phyloP scores from a whole-genome alignment of 2,888 invertebrate species.

The Dasypolia templi region DNA sequence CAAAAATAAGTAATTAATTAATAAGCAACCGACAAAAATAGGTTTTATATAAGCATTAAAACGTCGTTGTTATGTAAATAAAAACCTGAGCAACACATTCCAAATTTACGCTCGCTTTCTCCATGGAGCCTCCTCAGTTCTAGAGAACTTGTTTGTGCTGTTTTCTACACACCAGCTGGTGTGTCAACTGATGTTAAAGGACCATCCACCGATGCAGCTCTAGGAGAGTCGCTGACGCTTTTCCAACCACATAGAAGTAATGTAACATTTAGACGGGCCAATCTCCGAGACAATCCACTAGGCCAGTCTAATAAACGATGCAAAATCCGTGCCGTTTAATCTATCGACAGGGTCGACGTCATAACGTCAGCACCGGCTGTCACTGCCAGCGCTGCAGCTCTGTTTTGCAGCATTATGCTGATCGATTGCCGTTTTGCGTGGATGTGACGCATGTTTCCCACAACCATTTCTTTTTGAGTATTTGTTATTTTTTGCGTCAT shows the following conservation, averaged over 20 bases:
- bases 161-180: not conserved
- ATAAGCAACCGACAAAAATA: slow-evolving; percentile 7
- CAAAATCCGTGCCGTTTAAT: too few species aligned
- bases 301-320: too few species aligned
- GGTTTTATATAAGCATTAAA: slow-evolving; percentile 13
- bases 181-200: not conserved
- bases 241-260: not conserved
- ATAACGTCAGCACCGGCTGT: too few species aligned
- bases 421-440: too few species aligned
- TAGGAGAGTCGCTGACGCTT: not conserved
- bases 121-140: slow-evolving; percentile 1
- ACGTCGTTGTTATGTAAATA: slow-evolving; percentile 44
- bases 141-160: slow-evolving; percentile 1
- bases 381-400: too few species aligned
- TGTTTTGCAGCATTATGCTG: too few species aligned
- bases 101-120: slow-evolving; percentile 37
- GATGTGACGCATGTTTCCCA: too few species aligned
- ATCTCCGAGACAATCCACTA: too few species aligned
- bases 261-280: too few species aligned
- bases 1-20: slow-evolving; percentile 19
- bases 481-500: too few species aligned
- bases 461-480: too few species aligned
- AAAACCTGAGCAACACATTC: slow-evolving; percentile 18
- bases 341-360: too few species aligned
- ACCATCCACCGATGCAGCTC: not conserved